Evolutionary conservation across 2,113 vertebrate species (phyloP).

Genomic region (Nerophis lumbriciformis): DNA sequence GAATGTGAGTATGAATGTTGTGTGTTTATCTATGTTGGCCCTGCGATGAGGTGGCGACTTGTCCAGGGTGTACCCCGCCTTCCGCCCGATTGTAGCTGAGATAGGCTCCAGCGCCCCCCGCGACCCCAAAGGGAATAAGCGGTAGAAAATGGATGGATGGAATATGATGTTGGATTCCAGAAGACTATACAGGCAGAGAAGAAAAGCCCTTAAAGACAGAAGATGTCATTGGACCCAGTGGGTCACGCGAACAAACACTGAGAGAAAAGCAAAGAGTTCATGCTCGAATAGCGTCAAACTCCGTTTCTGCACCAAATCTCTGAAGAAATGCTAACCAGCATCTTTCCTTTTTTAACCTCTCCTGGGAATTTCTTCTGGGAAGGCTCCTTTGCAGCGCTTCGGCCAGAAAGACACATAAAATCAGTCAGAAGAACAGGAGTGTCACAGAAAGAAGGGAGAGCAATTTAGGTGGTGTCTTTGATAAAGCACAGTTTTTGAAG

Average conservation of each 20-base stretch:
- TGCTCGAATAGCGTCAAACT: constrained; percentile 55
- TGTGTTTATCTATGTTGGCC: no score
- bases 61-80: no score
- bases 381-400: constrained; percentile 44
- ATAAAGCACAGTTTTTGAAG: constrained; percentile 69
- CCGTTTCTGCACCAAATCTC: constrained; percentile 39
- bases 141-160: no score
- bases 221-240: constrained; percentile 53
- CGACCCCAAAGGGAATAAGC: no score
- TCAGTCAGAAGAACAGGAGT: constrained; percentile 65
- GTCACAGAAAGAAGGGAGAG: constrained; percentile 43
- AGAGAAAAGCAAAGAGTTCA: constrained; percentile 52
- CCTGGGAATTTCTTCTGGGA: constrained; percentile 66
- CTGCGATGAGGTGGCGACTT: no score
- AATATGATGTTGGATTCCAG: constrained; percentile 40
- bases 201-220: constrained; percentile 60
- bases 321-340: constrained; percentile 63
- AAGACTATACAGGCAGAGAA: constrained; percentile 49
- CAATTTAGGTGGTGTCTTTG: constrained; percentile 68
- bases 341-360: constrained; percentile 58
- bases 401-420: constrained; percentile 60
- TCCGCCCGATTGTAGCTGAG: no score
- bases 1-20: no score
- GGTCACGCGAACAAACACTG: constrained; percentile 51
- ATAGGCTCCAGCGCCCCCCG: no score